Evolutionary conservation across 2,797 vertebrate genomes (phyloP), one percentile per base, ranked within the genome.

Genomic region (Thamnophis elegans): DNA sequence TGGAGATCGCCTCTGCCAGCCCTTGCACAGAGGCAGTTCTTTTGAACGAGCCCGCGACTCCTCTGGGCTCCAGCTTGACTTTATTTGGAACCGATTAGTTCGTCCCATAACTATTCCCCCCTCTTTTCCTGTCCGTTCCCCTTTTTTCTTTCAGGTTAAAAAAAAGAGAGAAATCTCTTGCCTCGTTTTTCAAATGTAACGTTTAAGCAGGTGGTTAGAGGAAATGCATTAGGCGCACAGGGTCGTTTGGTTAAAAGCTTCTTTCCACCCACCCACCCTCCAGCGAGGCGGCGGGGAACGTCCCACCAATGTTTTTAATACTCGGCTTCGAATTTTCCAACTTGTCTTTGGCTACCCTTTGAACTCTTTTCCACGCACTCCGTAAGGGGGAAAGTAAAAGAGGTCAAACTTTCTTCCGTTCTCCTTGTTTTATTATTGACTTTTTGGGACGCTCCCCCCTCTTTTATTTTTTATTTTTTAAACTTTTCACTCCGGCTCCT

Each of bases 201-300:
- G 10, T 54, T 78, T 16, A 78, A 87, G 90, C 88, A 78, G 85
- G n/a, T 62, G 91, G 82, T 56, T n/a, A 1, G 5, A 36, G 25
- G 53, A 25, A 86, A 73, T 58, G 36, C 60, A 68, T 36, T 78
- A 85, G 92, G 62, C 62, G 16, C 42, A 42, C 88, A 42, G 78
- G n/a, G 87, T 87, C 90, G n/a, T 59, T 86, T 36, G 42, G 59
- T 58, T 32, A 36, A 85, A 47, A 32, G 32, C 13, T 85, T 2
- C 6, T 11, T 47, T 5, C 26, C 2, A 1, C 5, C 22, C 8
- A 5, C 0, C 10, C 25, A 4, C 10, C 4, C 0, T 47, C 8
- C 12, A 3, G n/a, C 55, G n/a, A 68, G 28, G 32, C 5, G 36
- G 56, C n/a, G 68, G 56, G 6, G 1, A 53, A 36, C 16, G 54